A percentile compares a stretch with the other conserved stretches of the same genome.
Evolutionary conservation across 2,113 vertebrate species (phyloP).

Genomic region (Mionectes macconnelli): DNA sequence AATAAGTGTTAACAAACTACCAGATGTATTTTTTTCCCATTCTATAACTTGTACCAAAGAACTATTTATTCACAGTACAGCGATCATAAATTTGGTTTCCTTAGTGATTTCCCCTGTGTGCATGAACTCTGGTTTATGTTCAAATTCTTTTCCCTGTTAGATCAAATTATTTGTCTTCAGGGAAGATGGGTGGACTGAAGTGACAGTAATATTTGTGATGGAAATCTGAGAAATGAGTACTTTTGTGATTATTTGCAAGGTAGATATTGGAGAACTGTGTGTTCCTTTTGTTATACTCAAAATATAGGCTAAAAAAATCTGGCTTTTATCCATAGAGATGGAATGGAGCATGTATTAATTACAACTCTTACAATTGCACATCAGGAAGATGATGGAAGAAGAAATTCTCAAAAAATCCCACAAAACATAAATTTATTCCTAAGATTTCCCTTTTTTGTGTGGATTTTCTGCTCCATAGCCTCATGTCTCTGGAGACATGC

Average conservation of each 20-base stretch:
- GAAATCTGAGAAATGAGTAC: conserved; percentile 21
- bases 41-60: background rate
- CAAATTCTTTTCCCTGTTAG: conserved; percentile 28
- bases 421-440: background rate
- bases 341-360: background rate
- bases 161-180: conserved; percentile 40
- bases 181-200: conserved; percentile 1
- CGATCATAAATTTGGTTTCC: conserved; percentile 33
- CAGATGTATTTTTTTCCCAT: background rate
- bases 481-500: background rate
- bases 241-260: conserved; percentile 32
- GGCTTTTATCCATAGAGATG: background rate
- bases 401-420: background rate
- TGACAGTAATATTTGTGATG: conserved; percentile 10
- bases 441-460: background rate
- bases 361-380: background rate
- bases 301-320: background rate
- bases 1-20: background rate
- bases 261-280: background rate
- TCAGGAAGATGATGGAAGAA: background rate
- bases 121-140: conserved; percentile 31
- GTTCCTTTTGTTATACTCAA: background rate
- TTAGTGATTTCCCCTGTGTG: conserved; percentile 15
- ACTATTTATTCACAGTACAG: background rate
- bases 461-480: background rate